Base-by-base conservation (phyloP, 2,113 vertebrate species). In the Lathamus discolor region DNA sequence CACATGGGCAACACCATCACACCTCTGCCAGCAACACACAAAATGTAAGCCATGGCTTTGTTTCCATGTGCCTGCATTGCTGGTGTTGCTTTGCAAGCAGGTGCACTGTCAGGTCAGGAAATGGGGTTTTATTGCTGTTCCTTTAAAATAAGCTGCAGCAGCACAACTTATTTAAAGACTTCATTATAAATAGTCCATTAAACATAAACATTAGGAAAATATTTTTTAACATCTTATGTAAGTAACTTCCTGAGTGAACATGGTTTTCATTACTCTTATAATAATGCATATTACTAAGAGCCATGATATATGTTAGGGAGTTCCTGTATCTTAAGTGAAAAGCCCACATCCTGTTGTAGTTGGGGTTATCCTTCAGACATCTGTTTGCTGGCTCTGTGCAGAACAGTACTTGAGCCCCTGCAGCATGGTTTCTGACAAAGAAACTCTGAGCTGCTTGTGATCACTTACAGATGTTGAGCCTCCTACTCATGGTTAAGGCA, bases 401-500 rank as follows among this genome's bases (percentile, higher is more conserved):
- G 35, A 93, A 61, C 27, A 66, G 61, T 27, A 20, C 54, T 44
- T 52, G 29, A 64, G 62, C 88, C 75, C 22, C 74, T 84, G 93
- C 88, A 76, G 76, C 24, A 11, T 24, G 62, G 52, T 67, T 63
- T 83, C 69, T 92, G 83, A 84, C 55, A 62, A 35, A n/a, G 35
- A 11, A 19, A 51, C 28, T 16, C 72, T 51, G 83, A 75, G 80
- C 64, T 62, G 73, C 69, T 89, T 59, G 57, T 92, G 79, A 90
- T 94, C 81, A 54, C 44, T 91, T 92, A 8, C 86, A 93, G 86
- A 94, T 94, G 93, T 70, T 69, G 81, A 82, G 57, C 55, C 69
- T 95, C 9, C 27, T 46, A 6, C 49, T 75, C 25, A 10, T 11
- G 39, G 72, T 3, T n/a, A 52, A 88, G 66, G 77, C 73, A 68